Percentiles rank a stretch among this genome's conserved stretches.
Evolutionary conservation across 2,797 vertebrate genomes (phyloP).

Genomic region (Lindbergichthys nudifrons): DNA sequence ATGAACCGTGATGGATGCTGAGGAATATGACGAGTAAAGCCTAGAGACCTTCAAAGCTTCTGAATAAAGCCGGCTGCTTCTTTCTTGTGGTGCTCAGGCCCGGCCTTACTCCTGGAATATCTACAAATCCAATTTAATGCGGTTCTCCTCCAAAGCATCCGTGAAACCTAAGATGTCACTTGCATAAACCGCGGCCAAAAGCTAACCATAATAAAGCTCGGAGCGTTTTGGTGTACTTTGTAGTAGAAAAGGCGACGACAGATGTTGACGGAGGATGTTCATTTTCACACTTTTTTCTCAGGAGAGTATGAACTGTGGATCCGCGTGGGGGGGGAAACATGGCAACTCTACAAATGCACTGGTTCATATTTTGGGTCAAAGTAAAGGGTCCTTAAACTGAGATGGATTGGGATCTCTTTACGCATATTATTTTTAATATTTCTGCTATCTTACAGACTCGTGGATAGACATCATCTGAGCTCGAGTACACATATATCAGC

Average conservation of each 20-base stretch:
- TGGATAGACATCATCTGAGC: background rate
- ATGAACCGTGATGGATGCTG: background rate
- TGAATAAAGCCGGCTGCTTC: constrained; percentile 12
- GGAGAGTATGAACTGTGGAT: background rate
- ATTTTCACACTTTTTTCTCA: constrained; percentile 10
- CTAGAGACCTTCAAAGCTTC: constrained; percentile 30
- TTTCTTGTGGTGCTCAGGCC: constrained; percentile 16
- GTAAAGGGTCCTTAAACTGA: too few species aligned
- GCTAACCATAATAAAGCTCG: constrained; percentile 34
- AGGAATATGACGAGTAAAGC: constrained; percentile 14
- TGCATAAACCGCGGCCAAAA: constrained; percentile 57
- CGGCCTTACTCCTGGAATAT: constrained; percentile 25
- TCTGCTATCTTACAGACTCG: background rate
- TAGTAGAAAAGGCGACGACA: constrained; percentile 16
- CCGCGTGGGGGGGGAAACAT: background rate
- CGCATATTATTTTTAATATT: background rate
- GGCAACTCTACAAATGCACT: too few species aligned
- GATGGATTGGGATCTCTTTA: background rate
- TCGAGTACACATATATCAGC: background rate
- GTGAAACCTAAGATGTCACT: constrained; percentile 71
- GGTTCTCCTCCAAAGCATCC: constrained; percentile 49
- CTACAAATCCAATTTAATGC: constrained; percentile 70
- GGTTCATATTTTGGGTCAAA: background rate
- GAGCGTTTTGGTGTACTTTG: constrained; percentile 16
- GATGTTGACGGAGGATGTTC: constrained; percentile 33